A percentile compares a stretch with the other conserved stretches of the same genome.
Conservation (phyloP, 2,888 invertebrate species). For the Drosophila parthenogenetica region DNA sequence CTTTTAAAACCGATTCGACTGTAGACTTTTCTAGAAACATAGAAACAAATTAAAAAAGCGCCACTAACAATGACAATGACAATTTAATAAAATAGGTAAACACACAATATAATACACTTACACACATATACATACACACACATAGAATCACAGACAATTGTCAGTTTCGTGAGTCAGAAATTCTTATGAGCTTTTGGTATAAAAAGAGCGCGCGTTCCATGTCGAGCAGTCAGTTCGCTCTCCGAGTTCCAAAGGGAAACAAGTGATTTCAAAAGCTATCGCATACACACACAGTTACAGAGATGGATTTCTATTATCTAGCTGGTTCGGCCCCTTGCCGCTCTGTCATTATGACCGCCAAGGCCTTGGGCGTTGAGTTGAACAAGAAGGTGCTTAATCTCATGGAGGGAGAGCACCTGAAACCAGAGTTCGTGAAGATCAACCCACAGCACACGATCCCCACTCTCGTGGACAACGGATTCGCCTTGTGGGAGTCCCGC, state of each 20-base stretch:
- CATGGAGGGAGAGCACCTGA: constrained; percentile 88
- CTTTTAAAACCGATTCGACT: no score
- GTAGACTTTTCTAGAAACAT: no score
- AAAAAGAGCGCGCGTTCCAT: background rate
- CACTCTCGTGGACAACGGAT: constrained; percentile 92
- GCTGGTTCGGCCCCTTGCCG: constrained; percentile 87
- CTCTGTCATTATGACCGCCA: constrained; percentile 87
- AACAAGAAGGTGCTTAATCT: constrained; percentile 87
- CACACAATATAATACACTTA: no score
- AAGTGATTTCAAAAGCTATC: constrained; percentile 4
- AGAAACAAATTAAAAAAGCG: background rate
- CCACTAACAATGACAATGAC: constrained; percentile 25
- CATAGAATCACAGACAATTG: constrained; percentile 13
- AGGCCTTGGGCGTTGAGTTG: constrained; percentile 88
- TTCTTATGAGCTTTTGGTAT: background rate
- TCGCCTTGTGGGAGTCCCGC: constrained; percentile 92
- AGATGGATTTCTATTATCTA: constrained; percentile 60
- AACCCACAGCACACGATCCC: constrained; percentile 94
- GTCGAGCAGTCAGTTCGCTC: constrained; percentile 1
- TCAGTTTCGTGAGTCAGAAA: constrained; percentile 7
- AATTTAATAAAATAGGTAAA: background rate
- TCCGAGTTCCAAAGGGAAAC: constrained; percentile 4
- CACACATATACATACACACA: no score
- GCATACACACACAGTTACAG: background rate
- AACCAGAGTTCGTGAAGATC: constrained; percentile 89